Evolutionary conservation across 1,140 invertebrate species (phyloP).

Genomic region (Vanessa atalanta): DNA sequence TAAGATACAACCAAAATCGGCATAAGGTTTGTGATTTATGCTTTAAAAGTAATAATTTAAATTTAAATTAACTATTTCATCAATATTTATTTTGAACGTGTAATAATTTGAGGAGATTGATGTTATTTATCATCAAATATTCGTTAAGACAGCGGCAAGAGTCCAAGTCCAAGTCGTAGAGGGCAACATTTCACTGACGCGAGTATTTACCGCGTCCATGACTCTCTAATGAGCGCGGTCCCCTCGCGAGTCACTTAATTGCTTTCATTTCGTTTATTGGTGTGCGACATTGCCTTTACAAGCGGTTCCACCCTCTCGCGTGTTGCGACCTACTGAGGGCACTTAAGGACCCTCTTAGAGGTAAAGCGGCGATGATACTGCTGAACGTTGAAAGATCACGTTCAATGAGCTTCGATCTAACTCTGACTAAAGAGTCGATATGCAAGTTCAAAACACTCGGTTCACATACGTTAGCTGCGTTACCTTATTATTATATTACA

Average conservation of each 20-base stretch:
- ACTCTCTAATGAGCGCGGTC: not conserved
- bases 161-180: too few relatives aligned
- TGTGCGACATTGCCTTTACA: slow-evolving; percentile 7
- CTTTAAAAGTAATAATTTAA: too few relatives aligned
- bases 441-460: not conserved
- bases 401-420: not conserved
- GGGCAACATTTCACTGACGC: too few relatives aligned
- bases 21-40: too few relatives aligned
- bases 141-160: too few relatives aligned
- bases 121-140: too few relatives aligned
- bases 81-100: too few relatives aligned
- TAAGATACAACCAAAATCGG: too few relatives aligned
- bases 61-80: too few relatives aligned
- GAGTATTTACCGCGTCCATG: not conserved
- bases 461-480: not conserved
- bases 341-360: not conserved
- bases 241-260: slow-evolving; percentile 19
- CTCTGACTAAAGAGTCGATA: not conserved
- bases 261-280: slow-evolving; percentile 27
- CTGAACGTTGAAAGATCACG: slow-evolving; percentile 4
- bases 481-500: too few relatives aligned
- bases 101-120: too few relatives aligned
- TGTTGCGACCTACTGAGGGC: not conserved
- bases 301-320: slow-evolving; percentile 5
- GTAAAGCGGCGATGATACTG: not conserved